Percentiles rank a stretch among this genome's conserved stretches.
These are phyloP conservation scores for Sthenelais limicola DNA, from an alignment of 2,888 invertebrate genomes.

Conservation along the genomic window DNA sequence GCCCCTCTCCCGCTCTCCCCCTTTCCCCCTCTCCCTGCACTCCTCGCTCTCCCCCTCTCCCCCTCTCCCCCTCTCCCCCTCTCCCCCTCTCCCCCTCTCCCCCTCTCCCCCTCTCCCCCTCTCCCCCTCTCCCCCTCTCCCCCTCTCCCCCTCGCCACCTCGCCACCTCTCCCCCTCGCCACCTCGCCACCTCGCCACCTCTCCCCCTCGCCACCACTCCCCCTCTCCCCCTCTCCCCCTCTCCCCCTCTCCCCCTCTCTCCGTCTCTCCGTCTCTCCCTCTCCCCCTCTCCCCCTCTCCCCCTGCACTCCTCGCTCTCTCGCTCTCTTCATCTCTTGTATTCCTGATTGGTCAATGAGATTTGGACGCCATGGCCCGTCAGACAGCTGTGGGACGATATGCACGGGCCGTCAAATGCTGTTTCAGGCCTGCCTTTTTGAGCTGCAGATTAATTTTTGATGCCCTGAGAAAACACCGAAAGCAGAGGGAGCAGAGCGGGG, in stretches of 20 bases:
- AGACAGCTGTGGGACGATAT: too few species aligned
- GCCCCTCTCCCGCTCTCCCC: background rate
- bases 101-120: background rate
- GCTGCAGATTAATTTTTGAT: too few species aligned
- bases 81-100: background rate
- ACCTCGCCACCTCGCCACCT: background rate
- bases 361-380: too few species aligned
- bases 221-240: background rate
- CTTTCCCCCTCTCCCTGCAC: background rate
- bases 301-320: background rate
- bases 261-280: constrained; percentile 3
- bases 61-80: background rate
- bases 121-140: background rate
- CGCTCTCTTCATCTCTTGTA: too few species aligned
- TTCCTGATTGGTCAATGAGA: too few species aligned
- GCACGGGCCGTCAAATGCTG: too few species aligned
- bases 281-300: constrained; percentile 7
- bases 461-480: too few species aligned
- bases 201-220: background rate
- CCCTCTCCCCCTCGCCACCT: background rate
- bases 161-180: background rate
- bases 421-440: too few species aligned
- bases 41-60: background rate
- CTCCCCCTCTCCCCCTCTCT: background rate
- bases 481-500: too few species aligned